A percentile compares a stretch with the other conserved stretches of the same genome.
Evolutionary conservation across 2,113 vertebrate species (phyloP).

Genomic region (Aphelocoma coerulescens): DNA sequence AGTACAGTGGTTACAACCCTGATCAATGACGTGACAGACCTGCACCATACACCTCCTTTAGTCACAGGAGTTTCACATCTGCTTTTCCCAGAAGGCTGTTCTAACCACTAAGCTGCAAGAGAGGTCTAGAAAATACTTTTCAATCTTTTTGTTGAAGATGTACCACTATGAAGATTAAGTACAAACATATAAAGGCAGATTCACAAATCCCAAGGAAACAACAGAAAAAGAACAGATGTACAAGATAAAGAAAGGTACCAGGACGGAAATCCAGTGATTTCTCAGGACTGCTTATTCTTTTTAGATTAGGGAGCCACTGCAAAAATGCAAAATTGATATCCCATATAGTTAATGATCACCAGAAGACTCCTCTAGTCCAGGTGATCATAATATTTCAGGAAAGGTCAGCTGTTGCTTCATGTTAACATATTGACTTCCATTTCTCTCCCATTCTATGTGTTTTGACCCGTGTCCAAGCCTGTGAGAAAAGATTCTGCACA

Average conservation of each 20-base stretch:
- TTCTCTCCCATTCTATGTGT: neutral
- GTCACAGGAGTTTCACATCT: neutral
- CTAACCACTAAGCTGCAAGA: neutral
- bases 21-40: neutral
- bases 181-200: neutral
- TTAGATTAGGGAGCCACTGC: neutral
- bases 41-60: neutral
- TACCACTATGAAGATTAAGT: neutral
- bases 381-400: neutral
- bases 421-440: neutral
- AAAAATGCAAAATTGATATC: neutral
- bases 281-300: neutral
- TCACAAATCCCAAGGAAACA: neutral
- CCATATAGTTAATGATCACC: neutral
- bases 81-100: neutral
- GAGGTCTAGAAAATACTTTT: neutral
- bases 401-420: neutral
- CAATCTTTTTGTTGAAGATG: neutral
- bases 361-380: neutral
- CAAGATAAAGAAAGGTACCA: neutral
- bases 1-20: accelerated
- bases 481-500: neutral
- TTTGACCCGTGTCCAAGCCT: neutral
- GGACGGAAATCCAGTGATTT: neutral
- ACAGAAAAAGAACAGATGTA: neutral